These are phyloP conservation scores for Masticophis lateralis DNA, from an alignment of 2,797 vertebrate species.

Conservation along the genomic window DNA sequence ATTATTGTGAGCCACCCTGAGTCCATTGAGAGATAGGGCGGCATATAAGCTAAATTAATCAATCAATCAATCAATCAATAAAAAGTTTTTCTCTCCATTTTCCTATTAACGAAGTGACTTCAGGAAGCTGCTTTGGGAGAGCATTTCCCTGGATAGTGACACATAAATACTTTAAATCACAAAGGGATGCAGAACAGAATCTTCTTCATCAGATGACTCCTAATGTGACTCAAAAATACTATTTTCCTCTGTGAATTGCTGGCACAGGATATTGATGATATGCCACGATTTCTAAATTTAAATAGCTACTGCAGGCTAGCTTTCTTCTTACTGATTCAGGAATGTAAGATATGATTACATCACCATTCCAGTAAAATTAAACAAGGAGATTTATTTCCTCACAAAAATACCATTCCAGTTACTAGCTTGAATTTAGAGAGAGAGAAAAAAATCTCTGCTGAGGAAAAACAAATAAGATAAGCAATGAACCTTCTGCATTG, in stretches of 20 bases:
- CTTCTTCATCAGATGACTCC: not conserved
- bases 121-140: not conserved
- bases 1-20: too few species aligned
- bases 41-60: too few species aligned
- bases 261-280: not conserved
- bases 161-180: not conserved
- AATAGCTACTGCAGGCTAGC: not conserved
- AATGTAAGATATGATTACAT: not conserved
- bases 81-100: not conserved
- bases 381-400: not conserved
- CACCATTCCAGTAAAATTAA: not conserved
- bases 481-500: not conserved
- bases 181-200: not conserved
- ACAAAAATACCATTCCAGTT: not conserved
- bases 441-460: not conserved
- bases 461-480: not conserved
- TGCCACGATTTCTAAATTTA: not conserved
- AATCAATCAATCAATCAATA: too few species aligned
- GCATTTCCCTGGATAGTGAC: not conserved
- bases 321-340: not conserved
- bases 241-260: not conserved
- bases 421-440: not conserved
- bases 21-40: too few species aligned
- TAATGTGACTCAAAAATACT: not conserved
- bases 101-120: not conserved